Conservation (phyloP, 2,888 invertebrate genomes). For the Elegia similella region DNA sequence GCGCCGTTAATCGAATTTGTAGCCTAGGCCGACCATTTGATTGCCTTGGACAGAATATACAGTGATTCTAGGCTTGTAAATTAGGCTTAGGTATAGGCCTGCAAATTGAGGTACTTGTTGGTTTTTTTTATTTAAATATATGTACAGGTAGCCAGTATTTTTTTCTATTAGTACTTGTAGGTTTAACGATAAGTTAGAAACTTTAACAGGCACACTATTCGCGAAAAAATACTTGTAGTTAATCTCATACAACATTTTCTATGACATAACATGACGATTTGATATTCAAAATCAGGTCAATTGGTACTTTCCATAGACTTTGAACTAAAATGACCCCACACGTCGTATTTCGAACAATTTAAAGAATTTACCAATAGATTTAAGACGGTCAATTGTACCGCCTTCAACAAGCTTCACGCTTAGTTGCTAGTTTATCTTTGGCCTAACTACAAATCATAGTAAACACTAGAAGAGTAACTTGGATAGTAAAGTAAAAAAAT, state of each 20-base stretch:
- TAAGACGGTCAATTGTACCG: slow-evolving; percentile 9
- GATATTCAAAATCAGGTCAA: too few species aligned
- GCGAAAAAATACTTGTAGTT: too few species aligned
- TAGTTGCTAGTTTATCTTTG: slow-evolving; percentile 2
- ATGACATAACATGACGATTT: too few species aligned
- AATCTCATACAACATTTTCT: too few species aligned
- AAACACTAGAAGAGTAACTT: not conserved
- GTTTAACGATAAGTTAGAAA: too few species aligned
- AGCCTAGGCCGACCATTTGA: not conserved
- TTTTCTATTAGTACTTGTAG: too few species aligned
- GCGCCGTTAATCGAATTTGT: slow-evolving; percentile 3
- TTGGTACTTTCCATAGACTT: not conserved
- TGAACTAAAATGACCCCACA: not conserved
- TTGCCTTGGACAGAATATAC: not conserved
- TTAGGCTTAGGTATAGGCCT: not conserved
- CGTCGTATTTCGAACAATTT: not conserved
- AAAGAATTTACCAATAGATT: not conserved
- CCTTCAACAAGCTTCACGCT: not conserved
- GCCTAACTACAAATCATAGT: not conserved
- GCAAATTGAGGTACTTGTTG: too few species aligned
- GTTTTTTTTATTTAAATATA: too few species aligned
- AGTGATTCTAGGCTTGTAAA: not conserved
- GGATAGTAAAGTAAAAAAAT: too few species aligned
- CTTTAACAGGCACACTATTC: too few species aligned
- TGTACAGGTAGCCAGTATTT: too few species aligned